These are phyloP conservation scores for Gryon sp. DNA, from an alignment of 1,140 invertebrate species.

Conservation along the genomic window DNA sequence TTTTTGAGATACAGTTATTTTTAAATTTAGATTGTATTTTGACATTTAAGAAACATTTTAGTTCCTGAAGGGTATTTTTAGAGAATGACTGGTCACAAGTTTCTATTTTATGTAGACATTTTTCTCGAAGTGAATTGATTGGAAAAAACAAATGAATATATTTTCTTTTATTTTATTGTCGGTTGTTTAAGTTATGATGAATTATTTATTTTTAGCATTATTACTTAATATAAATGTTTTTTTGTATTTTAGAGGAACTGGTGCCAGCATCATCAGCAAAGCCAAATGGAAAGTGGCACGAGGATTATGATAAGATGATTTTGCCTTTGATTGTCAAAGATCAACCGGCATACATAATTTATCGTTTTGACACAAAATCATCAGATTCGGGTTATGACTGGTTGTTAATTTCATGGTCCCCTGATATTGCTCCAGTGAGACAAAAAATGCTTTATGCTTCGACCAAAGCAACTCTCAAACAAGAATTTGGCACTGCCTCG, in stretches of 20 bases:
- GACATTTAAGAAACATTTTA: constrained; percentile 17
- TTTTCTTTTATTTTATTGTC: neutral
- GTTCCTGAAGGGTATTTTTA: constrained; percentile 25
- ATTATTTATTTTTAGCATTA: neutral
- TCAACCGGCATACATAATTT: constrained; percentile 96
- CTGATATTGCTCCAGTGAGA: constrained; percentile 92
- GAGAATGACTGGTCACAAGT: neutral
- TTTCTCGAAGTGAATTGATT: too few relatives aligned
- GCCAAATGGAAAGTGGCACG: constrained; percentile 89
- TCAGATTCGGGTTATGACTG: constrained; percentile 91
- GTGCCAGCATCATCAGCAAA: constrained; percentile 84
- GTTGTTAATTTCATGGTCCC: constrained; percentile 97
- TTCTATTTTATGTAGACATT: too few relatives aligned
- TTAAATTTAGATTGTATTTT: constrained; percentile 5
- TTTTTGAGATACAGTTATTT: too few relatives aligned
- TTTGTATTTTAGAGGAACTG: constrained; percentile 87
- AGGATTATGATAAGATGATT: constrained; percentile 92
- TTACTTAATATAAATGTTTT: too few relatives aligned
- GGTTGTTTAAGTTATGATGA: neutral
- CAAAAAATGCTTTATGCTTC: constrained; percentile 99
- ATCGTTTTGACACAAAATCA: constrained; percentile 81
- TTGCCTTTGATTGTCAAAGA: constrained; percentile 88
- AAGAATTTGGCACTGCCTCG: constrained; percentile 94
- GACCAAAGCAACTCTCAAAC: constrained; percentile 98
- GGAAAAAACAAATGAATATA: too few relatives aligned